phyloP scores from a whole-genome alignment of 1,140 invertebrate genomes.

The Chlorops oryzae region DNA sequence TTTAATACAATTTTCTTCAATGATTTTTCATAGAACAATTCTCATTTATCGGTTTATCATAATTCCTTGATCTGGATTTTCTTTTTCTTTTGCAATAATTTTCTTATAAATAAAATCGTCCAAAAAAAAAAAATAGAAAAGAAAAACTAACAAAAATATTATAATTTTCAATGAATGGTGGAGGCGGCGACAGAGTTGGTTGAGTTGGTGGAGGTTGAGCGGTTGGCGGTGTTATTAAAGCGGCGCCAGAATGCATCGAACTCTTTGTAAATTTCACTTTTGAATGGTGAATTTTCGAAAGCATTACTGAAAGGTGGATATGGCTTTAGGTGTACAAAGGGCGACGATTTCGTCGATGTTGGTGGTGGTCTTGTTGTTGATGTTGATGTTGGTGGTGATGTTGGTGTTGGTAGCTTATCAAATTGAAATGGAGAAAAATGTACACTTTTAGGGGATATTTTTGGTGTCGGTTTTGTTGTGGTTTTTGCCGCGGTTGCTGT shows the following conservation, averaged over 20 bases:
- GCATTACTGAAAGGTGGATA: constrained; percentile 29
- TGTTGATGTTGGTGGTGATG: constrained; percentile 3
- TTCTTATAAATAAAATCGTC: too few relatives aligned
- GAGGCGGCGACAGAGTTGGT: neutral
- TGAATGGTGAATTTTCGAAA: constrained; percentile 38
- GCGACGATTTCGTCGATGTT: constrained; percentile 1
- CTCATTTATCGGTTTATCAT: too few relatives aligned
- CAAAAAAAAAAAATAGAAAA: too few relatives aligned
- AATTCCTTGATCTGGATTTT: too few relatives aligned
- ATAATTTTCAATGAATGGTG: neutral
- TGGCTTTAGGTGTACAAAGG: constrained; percentile 21
- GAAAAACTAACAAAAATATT: too few relatives aligned
- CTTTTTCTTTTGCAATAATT: too few relatives aligned
- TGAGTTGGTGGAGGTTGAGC: neutral
- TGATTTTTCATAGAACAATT: too few relatives aligned
- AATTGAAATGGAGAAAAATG: too few relatives aligned
- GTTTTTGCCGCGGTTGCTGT: neutral
- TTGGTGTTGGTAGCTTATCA: too few relatives aligned
- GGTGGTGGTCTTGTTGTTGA: neutral
- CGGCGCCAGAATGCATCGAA: constrained; percentile 45
- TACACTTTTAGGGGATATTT: too few relatives aligned
- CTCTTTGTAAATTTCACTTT: constrained; percentile 37
- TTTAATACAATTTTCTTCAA: too few relatives aligned
- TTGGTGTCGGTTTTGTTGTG: neutral
- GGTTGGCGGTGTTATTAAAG: constrained; percentile 22